Conservation (phyloP, 2,113 vertebrate genomes). For the Malurus cyaneus region DNA sequence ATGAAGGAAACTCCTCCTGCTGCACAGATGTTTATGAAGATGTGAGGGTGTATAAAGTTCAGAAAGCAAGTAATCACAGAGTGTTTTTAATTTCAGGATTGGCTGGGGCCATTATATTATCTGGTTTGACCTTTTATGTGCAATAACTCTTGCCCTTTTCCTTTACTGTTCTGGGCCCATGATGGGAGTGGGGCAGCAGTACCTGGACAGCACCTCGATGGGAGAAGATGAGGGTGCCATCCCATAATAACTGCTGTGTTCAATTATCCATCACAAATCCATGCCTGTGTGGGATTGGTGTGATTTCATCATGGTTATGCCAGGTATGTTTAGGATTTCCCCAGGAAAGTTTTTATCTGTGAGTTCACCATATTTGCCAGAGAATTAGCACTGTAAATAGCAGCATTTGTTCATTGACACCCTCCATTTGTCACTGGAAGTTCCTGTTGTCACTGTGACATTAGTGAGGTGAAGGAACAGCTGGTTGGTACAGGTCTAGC, state of each 20-base stretch:
- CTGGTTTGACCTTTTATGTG: slow-evolving; percentile 17
- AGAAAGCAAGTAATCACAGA: background rate
- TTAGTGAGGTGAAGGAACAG: background rate
- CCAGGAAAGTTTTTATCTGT: background rate
- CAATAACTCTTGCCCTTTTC: slow-evolving; percentile 24
- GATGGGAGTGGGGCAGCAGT: background rate
- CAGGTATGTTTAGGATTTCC: background rate
- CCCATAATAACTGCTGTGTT: background rate
- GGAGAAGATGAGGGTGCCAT: background rate
- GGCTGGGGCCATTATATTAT: background rate
- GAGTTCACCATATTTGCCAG: background rate
- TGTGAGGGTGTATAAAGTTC: background rate
- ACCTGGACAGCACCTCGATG: background rate
- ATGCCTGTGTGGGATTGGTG: background rate
- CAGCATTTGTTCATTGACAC: accelerated
- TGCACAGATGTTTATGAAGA: background rate
- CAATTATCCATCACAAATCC: background rate
- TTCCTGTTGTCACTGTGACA: background rate
- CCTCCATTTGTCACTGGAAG: background rate
- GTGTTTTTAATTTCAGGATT: background rate
- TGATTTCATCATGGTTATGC: background rate
- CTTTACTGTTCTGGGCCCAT: background rate
- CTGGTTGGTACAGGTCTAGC: background rate
- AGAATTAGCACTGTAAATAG: background rate
- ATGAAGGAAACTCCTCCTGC: background rate